A percentile compares a stretch with the other conserved stretches of the same genome.
Conservation (phyloP, 2,113 vertebrate species). For the Eurypyga helias region DNA sequence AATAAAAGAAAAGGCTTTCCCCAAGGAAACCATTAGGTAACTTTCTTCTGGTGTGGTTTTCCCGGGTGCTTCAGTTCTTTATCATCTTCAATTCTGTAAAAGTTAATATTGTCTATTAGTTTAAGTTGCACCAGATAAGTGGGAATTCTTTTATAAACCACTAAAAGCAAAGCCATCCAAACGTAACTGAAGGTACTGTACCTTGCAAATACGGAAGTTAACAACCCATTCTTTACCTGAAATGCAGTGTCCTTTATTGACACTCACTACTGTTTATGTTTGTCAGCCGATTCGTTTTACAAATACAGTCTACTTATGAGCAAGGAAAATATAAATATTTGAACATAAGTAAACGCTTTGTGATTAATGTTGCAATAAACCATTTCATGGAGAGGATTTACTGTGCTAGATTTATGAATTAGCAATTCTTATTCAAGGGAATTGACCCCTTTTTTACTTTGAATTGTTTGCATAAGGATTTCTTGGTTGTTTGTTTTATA, state of each 20-base stretch:
- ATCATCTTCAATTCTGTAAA: background rate
- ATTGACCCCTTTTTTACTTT: background rate
- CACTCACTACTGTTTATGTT: background rate
- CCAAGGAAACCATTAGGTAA: background rate
- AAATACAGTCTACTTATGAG: background rate
- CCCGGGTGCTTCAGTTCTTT: background rate
- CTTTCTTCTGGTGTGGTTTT: background rate
- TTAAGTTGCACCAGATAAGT: background rate
- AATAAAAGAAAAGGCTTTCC: background rate
- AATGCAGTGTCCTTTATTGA: background rate
- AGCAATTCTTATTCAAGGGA: background rate
- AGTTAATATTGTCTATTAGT: background rate
- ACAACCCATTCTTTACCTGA: background rate
- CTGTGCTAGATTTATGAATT: background rate
- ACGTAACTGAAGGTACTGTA: background rate
- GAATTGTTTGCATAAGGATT: background rate
- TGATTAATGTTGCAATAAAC: background rate
- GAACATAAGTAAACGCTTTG: background rate
- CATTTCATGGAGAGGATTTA: background rate
- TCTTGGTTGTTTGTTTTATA: background rate
- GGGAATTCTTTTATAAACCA: background rate
- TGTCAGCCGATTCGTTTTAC: background rate
- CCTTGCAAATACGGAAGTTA: background rate
- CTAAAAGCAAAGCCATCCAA: background rate
- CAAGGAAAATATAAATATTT: background rate